Base-by-base conservation (phyloP, 2,797 vertebrate genomes). In the Hypotaenidia philippensis region DNA sequence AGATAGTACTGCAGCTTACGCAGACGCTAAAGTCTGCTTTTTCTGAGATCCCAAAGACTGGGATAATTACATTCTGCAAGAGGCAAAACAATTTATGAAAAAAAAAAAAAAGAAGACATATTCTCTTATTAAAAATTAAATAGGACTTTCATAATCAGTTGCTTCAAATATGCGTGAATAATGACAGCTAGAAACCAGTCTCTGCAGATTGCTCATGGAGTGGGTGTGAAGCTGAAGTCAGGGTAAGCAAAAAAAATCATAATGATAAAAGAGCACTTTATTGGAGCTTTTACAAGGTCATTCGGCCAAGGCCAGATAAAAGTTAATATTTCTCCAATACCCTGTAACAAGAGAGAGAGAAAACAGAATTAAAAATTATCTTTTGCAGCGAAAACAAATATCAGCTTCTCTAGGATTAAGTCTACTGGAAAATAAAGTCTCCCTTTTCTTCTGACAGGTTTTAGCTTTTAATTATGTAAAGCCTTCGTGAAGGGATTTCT, bases 401-500 rank as follows among this genome's bases (percentile, higher is more conserved):
- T 85, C 81, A 92, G n/a, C 36, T 78, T 83, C n/a, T 81, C 36
- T 69, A 78, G 93, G 83, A 91, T 89, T 82, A 97, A 94, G 44
- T 76, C 89, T 63, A 87, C 66, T 41, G n/a, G 72, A 94, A 96
- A 90, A 90, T 49, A 75, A 60, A 59, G 65, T 40, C 60, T 90
- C 32, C 41, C 25, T 74, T 88, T 79, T 53, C 69, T 70, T 88
- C 50, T 5, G 8, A 68, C 29, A 92, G 75, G 74, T 87, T 96
- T 88, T 92, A 93, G 90, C 44, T 77, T 91, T 95, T 85, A 95
- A 96, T 96, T 91, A 96, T 88, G 92, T 83, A 94, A 97, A 97
- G 81, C 66, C 74, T 78, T 82, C 64, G 63, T 22, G 7, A 94
- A 96, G 88, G 85, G 41, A 80, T 78, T 96, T 83, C 61, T 93